phyloP scores from a whole-genome alignment of 2,797 vertebrate genomes.

The Cirrhinus molitorella region DNA sequence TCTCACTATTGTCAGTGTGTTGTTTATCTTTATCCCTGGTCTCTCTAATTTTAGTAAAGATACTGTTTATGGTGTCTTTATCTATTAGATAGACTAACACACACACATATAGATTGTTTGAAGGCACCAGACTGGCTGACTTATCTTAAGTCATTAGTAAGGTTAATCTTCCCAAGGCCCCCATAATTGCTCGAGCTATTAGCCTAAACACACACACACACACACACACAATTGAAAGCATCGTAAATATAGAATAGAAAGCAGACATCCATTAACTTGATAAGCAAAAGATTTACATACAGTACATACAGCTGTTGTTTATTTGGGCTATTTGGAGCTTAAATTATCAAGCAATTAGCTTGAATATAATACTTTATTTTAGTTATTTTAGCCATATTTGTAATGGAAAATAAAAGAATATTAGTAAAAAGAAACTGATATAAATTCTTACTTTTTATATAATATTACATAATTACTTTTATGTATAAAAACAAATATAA shows the following conservation, averaged over 20 bases:
- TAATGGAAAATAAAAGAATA: not conserved
- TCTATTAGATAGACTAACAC: slow-evolving; percentile 17
- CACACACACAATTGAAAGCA: slow-evolving; percentile 8
- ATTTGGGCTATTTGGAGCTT: slow-evolving; percentile 2
- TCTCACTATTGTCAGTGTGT: not conserved
- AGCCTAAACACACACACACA: slow-evolving; percentile 24
- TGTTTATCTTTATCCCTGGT: slow-evolving; percentile 14
- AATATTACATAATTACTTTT: not conserved
- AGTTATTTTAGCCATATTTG: not conserved
- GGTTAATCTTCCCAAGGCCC: slow-evolving; percentile 46
- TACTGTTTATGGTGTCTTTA: slow-evolving; percentile 6
- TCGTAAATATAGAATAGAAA: slow-evolving; percentile 30
- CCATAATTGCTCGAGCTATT: slow-evolving; percentile 48
- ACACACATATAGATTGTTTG: slow-evolving; percentile 10
- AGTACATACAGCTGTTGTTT: slow-evolving; percentile 11
- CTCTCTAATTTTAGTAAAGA: slow-evolving; percentile 24
- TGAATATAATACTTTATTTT: not conserved
- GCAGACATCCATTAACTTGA: not conserved
- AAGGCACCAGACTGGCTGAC: slow-evolving; percentile 47
- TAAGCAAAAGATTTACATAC: not conserved
- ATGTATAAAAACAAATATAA: not conserved
- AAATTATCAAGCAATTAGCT: not conserved
- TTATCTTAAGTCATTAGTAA: slow-evolving; percentile 48
- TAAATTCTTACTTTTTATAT: no score
- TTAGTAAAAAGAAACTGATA: not conserved